Conservation (phyloP, 2,797 vertebrate genomes). For the Paguma larvata region DNA sequence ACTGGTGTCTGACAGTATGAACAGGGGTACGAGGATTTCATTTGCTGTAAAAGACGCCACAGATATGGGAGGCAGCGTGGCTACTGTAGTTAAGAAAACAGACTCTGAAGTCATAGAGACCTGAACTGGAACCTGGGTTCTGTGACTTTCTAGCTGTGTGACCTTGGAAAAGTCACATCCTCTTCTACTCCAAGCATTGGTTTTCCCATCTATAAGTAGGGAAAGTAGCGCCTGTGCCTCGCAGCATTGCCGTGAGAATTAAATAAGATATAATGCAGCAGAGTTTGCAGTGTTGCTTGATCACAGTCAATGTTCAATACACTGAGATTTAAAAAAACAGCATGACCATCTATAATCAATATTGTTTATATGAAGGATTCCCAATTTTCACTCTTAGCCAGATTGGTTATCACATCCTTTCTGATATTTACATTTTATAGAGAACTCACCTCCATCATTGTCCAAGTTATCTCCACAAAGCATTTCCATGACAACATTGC, state of each 20-base stretch:
- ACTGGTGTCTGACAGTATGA: conserved; percentile 31
- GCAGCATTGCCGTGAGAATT: conserved; percentile 7
- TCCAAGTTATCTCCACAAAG: conserved; percentile 97
- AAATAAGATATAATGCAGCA: conserved; percentile 6
- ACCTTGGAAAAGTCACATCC: conserved; percentile 23
- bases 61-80: not conserved
- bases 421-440: conserved; percentile 43
- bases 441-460: conserved; percentile 96
- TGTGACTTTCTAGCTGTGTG: conserved; percentile 26
- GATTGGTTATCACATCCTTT: not conserved
- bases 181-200: not conserved
- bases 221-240: not conserved
- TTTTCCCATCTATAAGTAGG: not conserved
- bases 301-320: not conserved
- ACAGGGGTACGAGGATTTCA: not conserved
- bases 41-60: not conserved
- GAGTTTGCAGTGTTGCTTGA: not conserved
- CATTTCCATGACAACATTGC: conserved; percentile 99
- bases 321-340: conserved; percentile 18
- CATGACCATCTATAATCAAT: not conserved
- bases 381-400: not conserved
- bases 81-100: not conserved
- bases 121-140: conserved; percentile 34
- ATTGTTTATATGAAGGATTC: conserved; percentile 17
- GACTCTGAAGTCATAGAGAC: not conserved